These are phyloP conservation scores for Pterobdella sp. DNA, from an alignment of 2,888 invertebrate species.

Conservation along the genomic window DNA sequence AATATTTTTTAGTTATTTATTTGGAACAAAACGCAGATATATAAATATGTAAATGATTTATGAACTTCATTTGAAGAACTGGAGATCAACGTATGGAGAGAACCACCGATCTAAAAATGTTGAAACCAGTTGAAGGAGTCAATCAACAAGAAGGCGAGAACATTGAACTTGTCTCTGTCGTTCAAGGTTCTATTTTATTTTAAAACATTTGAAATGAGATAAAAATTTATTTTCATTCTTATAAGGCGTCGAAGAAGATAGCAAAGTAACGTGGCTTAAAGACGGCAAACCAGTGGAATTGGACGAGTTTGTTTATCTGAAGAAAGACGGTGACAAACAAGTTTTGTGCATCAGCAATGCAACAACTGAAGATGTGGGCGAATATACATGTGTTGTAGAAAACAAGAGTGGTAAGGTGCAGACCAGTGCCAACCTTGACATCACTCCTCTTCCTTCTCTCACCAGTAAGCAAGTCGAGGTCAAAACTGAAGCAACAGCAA, in stretches of 20 bases:
- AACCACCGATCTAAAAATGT: background rate
- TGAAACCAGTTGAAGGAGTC: background rate
- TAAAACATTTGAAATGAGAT: background rate
- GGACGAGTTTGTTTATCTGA: slow-evolving; percentile 34
- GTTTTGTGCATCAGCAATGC: slow-evolving; percentile 12
- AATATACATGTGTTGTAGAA: background rate
- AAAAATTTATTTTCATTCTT: background rate
- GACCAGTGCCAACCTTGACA: background rate
- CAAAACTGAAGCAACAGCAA: too few species aligned
- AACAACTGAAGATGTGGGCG: background rate
- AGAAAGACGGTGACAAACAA: slow-evolving; percentile 29
- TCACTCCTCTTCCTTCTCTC: too few species aligned
- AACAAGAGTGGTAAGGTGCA: slow-evolving; percentile 14
- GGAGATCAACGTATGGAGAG: background rate
- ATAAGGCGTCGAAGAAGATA: background rate
- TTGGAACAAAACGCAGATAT: too few species aligned
- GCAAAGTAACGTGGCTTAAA: slow-evolving; percentile 17
- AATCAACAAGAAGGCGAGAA: background rate
- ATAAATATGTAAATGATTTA: too few species aligned
- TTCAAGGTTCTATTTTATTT: background rate
- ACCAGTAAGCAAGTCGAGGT: too few species aligned
- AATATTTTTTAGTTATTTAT: too few species aligned
- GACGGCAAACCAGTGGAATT: slow-evolving; percentile 31
- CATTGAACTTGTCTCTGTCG: background rate
- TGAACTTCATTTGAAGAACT: too few species aligned